Percentiles rank a stretch among this genome's conserved stretches.
phyloP scores from a whole-genome alignment of 2,797 vertebrate genomes.

The Ciconia nigra region DNA sequence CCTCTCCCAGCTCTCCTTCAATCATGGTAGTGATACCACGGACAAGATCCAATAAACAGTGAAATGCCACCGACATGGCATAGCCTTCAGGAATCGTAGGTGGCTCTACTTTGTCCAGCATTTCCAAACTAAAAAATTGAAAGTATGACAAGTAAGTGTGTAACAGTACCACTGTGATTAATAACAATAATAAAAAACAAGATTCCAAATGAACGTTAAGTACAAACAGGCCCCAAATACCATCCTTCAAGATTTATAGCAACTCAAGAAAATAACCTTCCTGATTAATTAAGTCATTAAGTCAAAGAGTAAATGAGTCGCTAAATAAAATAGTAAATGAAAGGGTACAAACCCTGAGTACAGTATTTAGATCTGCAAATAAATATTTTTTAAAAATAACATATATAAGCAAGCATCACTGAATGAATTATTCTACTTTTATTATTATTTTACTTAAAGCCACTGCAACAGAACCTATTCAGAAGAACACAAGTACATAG shows the following conservation, averaged over 20 bases:
- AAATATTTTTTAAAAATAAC: not conserved
- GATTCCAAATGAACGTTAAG: not conserved
- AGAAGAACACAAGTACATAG: not conserved
- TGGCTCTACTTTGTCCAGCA: slow-evolving; percentile 98
- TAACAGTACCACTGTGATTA: not conserved
- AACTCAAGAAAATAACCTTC: not conserved
- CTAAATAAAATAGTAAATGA: not conserved
- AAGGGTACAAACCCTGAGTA: not conserved
- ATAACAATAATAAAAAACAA: not conserved
- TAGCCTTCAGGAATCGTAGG: slow-evolving; percentile 98
- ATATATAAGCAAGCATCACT: not conserved
- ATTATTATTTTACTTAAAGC: not conserved
- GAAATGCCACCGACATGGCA: slow-evolving; percentile 98
- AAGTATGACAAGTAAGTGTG: not conserved
- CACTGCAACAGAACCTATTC: not conserved
- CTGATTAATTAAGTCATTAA: not conserved
- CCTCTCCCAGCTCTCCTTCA: slow-evolving; percentile 85
- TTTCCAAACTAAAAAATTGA: slow-evolving; percentile 86
- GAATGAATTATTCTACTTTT: not conserved
- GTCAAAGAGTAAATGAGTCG: not conserved
- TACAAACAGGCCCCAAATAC: not conserved
- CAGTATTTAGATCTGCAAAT: not conserved
- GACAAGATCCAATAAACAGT: slow-evolving; percentile 96
- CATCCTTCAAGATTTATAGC: not conserved
- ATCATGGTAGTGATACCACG: slow-evolving; percentile 97